phyloP scores from a whole-genome alignment of 2,888 invertebrate genomes.

The Xylocampa areola region DNA sequence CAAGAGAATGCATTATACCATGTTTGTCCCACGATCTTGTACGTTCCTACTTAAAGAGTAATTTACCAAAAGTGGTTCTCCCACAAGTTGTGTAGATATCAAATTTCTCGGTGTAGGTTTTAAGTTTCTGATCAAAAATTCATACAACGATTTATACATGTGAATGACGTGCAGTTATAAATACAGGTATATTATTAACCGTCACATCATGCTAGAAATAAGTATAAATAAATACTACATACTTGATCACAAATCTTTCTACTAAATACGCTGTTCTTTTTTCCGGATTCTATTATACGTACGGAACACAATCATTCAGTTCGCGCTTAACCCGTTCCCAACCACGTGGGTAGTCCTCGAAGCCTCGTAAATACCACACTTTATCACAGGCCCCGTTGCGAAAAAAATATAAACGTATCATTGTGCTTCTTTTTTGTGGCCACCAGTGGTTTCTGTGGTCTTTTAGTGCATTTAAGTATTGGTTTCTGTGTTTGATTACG shows the following conservation, averaged over 20 bases:
- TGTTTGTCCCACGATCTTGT: constrained; percentile 22
- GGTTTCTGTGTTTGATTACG: constrained; percentile 13
- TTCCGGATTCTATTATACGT: too few relatives aligned
- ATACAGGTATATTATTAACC: too few relatives aligned
- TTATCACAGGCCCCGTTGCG: constrained; percentile 64
- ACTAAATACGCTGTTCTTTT: too few relatives aligned
- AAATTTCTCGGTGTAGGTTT: constrained; percentile 10
- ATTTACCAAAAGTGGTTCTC: constrained; percentile 36
- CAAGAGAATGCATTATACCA: constrained; percentile 16
- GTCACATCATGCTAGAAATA: too few relatives aligned
- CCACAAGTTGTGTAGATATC: constrained; percentile 16
- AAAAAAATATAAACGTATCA: constrained; percentile 66
- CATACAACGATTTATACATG: too few relatives aligned
- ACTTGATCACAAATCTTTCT: too few relatives aligned
- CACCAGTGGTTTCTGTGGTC: constrained; percentile 57
- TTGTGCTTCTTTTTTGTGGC: constrained; percentile 60
- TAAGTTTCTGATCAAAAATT: background rate
- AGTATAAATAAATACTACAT: too few relatives aligned
- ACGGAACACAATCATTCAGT: constrained; percentile 25
- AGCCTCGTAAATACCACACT: constrained; percentile 69
- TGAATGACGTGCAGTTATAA: too few relatives aligned
- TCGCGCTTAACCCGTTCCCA: constrained; percentile 33
- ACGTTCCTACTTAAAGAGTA: constrained; percentile 23
- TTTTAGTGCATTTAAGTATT: constrained; percentile 32
- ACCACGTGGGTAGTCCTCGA: constrained; percentile 67